Evolutionary conservation across 1,140 invertebrate genomes (phyloP).

Genomic region (Ceratitis capitata): DNA sequence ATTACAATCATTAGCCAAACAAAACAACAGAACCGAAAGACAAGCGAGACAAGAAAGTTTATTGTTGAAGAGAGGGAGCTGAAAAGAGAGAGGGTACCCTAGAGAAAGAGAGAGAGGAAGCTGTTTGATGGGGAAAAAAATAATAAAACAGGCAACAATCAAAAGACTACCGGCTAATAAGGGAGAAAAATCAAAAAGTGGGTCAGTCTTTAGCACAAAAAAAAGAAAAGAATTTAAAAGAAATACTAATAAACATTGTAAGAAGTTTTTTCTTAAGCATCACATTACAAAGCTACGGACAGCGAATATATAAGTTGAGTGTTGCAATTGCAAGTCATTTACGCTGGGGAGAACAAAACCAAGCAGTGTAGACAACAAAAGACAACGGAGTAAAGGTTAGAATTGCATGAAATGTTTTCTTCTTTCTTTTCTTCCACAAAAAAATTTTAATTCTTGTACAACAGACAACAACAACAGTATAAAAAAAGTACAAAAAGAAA

Average conservation of each 20-base stretch:
- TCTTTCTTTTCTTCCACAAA: not conserved
- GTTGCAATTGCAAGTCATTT: conserved; percentile 17
- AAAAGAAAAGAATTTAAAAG: too few species aligned
- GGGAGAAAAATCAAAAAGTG: conserved; percentile 12
- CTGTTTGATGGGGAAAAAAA: too few species aligned
- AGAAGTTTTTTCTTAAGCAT: not conserved
- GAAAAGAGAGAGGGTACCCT: too few species aligned
- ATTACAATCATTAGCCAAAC: not conserved
- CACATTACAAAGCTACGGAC: not conserved
- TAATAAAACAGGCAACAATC: too few species aligned
- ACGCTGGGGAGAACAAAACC: not conserved
- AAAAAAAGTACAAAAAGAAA: not conserved
- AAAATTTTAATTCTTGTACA: too few species aligned
- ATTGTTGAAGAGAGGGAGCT: too few species aligned
- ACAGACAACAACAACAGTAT: too few species aligned
- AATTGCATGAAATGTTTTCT: not conserved
- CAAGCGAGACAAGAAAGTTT: not conserved
- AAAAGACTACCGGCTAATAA: conserved; percentile 12
- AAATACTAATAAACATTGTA: not conserved
- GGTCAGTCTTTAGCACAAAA: conserved; percentile 1
- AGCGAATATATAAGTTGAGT: not conserved
- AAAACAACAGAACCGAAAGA: not conserved
- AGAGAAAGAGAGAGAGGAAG: not conserved
- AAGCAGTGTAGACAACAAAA: not conserved
- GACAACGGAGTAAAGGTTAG: not conserved